Evolutionary conservation across 2,888 invertebrate genomes (phyloP), one percentile per base, ranked within the genome.

Genomic region (Macrophya annulata): DNA sequence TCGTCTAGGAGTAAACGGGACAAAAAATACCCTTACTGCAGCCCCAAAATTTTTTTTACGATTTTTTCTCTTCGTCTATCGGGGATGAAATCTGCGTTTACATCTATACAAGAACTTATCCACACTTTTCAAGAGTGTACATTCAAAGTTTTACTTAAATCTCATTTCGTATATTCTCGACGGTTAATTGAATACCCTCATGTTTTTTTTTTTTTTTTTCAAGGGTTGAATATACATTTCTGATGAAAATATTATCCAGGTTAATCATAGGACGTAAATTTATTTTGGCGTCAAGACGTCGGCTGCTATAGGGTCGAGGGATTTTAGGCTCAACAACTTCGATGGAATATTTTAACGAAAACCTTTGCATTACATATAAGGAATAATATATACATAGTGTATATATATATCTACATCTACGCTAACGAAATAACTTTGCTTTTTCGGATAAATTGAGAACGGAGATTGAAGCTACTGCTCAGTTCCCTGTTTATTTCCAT

Each of bases 341-440:
- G 71, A 40, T 71, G 71, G 31, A 71, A 71, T 71, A 71, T 71
- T 71, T 71, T 71, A 71, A 40, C 71, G 17, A 40, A 71, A 40
- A 71, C 71, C 25, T 71, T 40, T 62, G 62, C 62, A 62, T 62
- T 62, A 25, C 25, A 62, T 62, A 62, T 62, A 62, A 62, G 62
- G 62, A 62, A 62, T 62, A 62, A 62, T 62, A 21, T 71, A 71
- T 71, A 71, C 31, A 17, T 55, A 15, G 55, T 9, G 40, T 71
- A 6, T 40, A 71, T 68, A 68, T 31, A 31, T 31, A 31, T 3
- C 31, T 31, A 68, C 31, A 31, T 68, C 25, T 12, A 68, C 21
- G 31, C 5, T 68, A 68, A 68, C 68, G 25, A 25, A 68, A 68
- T 68, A 25, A 25, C 21, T 68, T 37, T 17, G 1, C 68, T 37